These are phyloP conservation scores for Herpailurus yagouaroundi DNA, from an alignment of 2,113 vertebrate genomes.

Conservation along the genomic window DNA sequence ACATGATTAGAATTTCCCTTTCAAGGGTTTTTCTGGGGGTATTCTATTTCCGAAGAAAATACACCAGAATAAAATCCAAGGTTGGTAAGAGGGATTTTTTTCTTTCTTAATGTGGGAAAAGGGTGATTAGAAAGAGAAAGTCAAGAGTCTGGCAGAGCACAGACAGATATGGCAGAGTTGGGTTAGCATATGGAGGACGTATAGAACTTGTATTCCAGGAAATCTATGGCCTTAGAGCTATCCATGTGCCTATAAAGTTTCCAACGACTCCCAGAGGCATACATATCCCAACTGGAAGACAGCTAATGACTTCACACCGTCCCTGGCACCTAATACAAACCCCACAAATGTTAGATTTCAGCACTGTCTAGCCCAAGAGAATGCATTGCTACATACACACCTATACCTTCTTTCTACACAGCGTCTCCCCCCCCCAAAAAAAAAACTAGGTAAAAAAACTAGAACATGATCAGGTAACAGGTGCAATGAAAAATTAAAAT, in stretches of 20 bases:
- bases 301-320: neutral
- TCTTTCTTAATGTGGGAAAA: neutral
- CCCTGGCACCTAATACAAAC: neutral
- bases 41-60: neutral
- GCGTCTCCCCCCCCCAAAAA: rapidly evolving
- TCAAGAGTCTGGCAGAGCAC: neutral
- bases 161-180: neutral
- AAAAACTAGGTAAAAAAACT: neutral
- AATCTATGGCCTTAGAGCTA: neutral
- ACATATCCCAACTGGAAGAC: neutral
- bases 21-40: neutral
- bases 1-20: neutral
- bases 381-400: neutral
- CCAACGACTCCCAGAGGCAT: neutral
- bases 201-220: neutral
- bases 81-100: neutral
- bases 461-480: neutral
- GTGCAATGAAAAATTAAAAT: constrained; percentile 64
- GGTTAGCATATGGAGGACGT: neutral
- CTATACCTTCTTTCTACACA: neutral
- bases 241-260: neutral
- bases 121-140: neutral
- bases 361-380: neutral
- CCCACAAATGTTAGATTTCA: neutral
- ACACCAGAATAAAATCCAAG: neutral